A percentile compares a stretch with the other conserved stretches of the same genome.
Conservation (phyloP, 1,140 invertebrate genomes). For the Matsumurasca onukii region DNA sequence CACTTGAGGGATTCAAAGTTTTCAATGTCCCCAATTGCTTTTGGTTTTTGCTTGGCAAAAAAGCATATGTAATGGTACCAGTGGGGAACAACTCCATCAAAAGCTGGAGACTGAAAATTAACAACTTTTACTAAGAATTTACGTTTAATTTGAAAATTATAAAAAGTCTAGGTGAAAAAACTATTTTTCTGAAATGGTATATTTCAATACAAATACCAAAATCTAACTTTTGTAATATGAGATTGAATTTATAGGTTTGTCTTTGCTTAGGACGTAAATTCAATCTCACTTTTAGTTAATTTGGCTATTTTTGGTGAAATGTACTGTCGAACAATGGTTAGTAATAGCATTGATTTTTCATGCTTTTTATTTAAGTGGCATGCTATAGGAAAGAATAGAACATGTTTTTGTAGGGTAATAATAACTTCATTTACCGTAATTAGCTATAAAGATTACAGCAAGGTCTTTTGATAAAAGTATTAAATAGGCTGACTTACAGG, state of each 20-base stretch:
- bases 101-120: slow-evolving; percentile 73
- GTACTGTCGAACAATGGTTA: no score
- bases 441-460: no score
- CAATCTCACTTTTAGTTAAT: neutral
- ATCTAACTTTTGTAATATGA: neutral
- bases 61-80: slow-evolving; percentile 94
- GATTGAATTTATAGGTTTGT: neutral
- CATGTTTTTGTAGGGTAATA: no score
- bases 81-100: slow-evolving; percentile 86
- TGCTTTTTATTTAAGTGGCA: no score
- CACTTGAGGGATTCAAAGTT: slow-evolving; percentile 81
- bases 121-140: neutral
- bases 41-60: slow-evolving; percentile 77
- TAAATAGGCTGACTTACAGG: no score
- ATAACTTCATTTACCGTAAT: no score
- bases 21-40: slow-evolving; percentile 73
- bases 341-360: no score
- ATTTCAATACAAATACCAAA: neutral
- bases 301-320: neutral
- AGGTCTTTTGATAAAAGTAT: no score
- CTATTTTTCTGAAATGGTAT: neutral
- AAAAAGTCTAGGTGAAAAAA: neutral
- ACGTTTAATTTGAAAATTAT: neutral
- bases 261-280: neutral
- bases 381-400: no score